Evolutionary conservation across 30 jellyfish, hydroid and myxozoan species (phyloP).

Genomic region (Turritopsis rubra): DNA sequence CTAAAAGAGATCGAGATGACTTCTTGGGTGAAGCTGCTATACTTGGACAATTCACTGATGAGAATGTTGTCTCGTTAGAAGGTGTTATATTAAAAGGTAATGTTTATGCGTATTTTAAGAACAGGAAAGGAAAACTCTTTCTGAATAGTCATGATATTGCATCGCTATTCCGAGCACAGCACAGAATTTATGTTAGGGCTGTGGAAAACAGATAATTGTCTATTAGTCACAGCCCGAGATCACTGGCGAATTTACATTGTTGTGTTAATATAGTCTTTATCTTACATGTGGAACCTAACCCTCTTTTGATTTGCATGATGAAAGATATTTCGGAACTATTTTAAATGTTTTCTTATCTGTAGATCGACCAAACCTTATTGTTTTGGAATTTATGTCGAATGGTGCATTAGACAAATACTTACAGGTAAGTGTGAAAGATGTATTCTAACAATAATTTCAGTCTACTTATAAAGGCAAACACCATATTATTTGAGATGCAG

Average conservation of each 20-base stretch:
- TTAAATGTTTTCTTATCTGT: conserved; percentile 14
- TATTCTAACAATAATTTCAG: neutral
- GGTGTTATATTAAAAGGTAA: conserved; percentile 64
- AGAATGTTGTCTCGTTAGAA: conserved; percentile 46
- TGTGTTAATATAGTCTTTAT: neutral
- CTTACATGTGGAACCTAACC: neutral
- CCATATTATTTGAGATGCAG: neutral
- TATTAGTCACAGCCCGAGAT: too few species aligned
- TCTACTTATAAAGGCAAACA: neutral
- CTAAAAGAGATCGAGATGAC: conserved; percentile 47
- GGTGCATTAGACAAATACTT: conserved; percentile 78
- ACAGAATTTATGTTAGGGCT: too few species aligned
- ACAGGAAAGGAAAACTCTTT: too few species aligned
- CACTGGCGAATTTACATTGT: too few species aligned
- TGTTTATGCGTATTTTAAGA: neutral
- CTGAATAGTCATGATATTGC: too few species aligned
- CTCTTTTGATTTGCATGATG: neutral
- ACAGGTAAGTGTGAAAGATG: conserved; percentile 30
- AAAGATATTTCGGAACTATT: too few species aligned
- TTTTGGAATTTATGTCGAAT: conserved; percentile 85
- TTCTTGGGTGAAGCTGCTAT: conserved; percentile 54
- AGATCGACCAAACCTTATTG: conserved; percentile 79
- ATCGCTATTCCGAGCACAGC: too few species aligned
- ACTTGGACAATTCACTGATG: conserved; percentile 63
- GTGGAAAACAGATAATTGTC: too few species aligned